Evolutionary conservation across 2,888 invertebrate species (phyloP), one percentile per base, ranked within the genome.

Genomic region (Acronicta leporina): DNA sequence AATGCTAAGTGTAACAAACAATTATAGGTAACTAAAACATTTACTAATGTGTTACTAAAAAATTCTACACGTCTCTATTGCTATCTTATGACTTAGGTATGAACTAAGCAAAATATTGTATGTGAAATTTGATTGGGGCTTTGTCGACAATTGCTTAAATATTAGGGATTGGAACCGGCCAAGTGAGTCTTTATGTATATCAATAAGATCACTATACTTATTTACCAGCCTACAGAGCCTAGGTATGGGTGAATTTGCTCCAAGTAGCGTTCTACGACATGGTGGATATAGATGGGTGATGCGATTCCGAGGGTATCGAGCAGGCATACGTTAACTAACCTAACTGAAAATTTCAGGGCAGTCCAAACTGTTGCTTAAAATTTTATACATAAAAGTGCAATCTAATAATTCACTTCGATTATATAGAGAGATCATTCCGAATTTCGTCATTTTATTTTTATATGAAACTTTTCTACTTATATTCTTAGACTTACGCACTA

Each of bases 271-370:
- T 30, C 42, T 51, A 2, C 51, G 41, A 5, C 13, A n/a, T 11
- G 51, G 42, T 15, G 42, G 42, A 25, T 41, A 51, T 5, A 51
- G 30, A 15, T 42, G 51, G 5, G 51, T 42, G 11, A 43, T 54
- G n/a, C 40, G 27, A 41, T 46, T 38, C 1, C 51, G 25, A 2
- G 51, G 51, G 16, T 51, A 51, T 51, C 51, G 30, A 5, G 15
- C 10, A 5, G 51, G 51, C 3, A 41, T 30, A 13, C 38, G 14
- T 1, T 5, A 43, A 13, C 16, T 43, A 10, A 41, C 15, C 15
- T 5, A 15, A 15, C 15, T 41, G 7, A 41, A 14, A 15, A 41
- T 6, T 6, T 41, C 9, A 8, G 41, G 41, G 14, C 41, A 41
- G 15, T 41, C 15, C 15, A 41, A n/a, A n/a, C n/a, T n/a, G n/a